phyloP scores from a whole-genome alignment of 2,797 vertebrate genomes.

The Platalea minor region DNA sequence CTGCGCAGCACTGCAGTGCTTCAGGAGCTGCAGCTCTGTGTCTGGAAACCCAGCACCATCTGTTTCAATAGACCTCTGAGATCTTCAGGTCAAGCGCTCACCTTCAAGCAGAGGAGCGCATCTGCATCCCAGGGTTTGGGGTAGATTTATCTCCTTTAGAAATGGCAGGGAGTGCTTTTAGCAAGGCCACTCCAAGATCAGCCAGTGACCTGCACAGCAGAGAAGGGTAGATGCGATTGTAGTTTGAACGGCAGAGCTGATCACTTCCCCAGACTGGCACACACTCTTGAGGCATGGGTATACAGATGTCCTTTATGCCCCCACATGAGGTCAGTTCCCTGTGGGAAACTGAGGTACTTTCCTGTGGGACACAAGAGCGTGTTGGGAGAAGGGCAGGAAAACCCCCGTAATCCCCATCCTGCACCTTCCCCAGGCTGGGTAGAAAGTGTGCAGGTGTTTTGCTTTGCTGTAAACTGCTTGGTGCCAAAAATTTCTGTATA shows the following conservation, averaged over 20 bases:
- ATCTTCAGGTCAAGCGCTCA: background rate
- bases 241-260: background rate
- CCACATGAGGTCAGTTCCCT: fast-evolving
- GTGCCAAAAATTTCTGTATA: background rate
- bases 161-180: background rate
- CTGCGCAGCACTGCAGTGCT: fast-evolving
- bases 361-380: background rate
- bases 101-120: background rate
- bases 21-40: background rate
- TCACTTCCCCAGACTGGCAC: background rate
- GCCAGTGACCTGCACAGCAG: background rate
- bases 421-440: background rate
- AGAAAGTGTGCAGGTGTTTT: background rate
- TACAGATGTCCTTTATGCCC: background rate
- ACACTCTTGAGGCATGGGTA: fast-evolving
- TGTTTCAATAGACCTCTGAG: background rate
- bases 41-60: background rate
- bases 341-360: background rate
- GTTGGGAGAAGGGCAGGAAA: background rate
- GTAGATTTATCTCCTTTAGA: background rate
- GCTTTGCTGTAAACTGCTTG: background rate
- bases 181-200: background rate
- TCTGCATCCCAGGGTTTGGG: background rate
- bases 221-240: fast-evolving
- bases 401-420: background rate